Evolutionary conservation across 2,888 invertebrate species (phyloP), one percentile per base, ranked within the genome.

Genomic region (Meandrusa payeni): DNA sequence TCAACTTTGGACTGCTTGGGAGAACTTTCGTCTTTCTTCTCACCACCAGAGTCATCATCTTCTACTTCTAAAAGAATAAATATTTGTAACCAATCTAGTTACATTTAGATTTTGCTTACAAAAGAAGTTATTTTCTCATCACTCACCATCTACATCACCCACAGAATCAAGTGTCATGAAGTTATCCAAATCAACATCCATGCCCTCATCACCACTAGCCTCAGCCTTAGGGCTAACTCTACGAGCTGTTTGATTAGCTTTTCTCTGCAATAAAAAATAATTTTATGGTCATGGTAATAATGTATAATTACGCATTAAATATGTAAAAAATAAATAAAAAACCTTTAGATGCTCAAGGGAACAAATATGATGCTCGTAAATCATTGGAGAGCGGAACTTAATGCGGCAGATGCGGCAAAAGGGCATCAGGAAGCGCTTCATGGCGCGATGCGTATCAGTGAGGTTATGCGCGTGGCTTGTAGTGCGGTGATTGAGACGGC

Each of bases 111-210:
- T 15, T n/a, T 4, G 1, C 2, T 4, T 5, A 12, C 6, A 12
- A 22, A 22, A 22, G 10, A 15, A 15, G 15, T 15, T n/a, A 6
- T 9, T 7, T 29, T 33, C 12, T 49, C 28, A 33, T 38, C 22
- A 41, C 71, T 80, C 81, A 91, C 92, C 93, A 76, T 95, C 95
- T 12, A 94, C 93, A 75, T 95, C 95, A 3, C 95, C 95, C 17
- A 95, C 94, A 2, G 95, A 95, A 76, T 96, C 95, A n/a, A 96
- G 90, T 0, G 95, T 95, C 89, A 95, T 93, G 66, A 95, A 95
- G 66, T 95, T 94, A 54, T 95, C 95, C 52, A 95, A 86, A 78
- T 94, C 93, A 2, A 93, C 90, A 68, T 93, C 93, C 74, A 93
- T 92, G 32, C 90, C 91, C 54, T 92, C 92, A 55, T 93, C 93